Evolutionary conservation across 1,140 invertebrate species (phyloP).

Genomic region (Pseudomyrmex gracilis): DNA sequence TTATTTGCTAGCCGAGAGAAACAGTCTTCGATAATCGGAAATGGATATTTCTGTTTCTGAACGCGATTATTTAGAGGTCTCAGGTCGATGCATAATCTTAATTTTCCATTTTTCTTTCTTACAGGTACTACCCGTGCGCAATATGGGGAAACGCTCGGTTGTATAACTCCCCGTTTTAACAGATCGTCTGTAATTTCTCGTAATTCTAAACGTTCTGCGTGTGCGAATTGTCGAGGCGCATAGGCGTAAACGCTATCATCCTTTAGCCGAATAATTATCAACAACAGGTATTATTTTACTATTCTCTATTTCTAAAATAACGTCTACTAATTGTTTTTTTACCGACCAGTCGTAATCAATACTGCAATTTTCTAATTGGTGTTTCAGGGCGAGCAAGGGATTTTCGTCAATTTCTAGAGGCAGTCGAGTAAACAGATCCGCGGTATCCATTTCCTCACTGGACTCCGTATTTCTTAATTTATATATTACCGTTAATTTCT

Average conservation of each 20-base stretch:
- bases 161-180: too few species aligned
- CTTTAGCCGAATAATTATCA: neutral
- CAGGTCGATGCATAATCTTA: neutral
- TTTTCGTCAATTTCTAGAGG: neutral
- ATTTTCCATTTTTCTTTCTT: neutral
- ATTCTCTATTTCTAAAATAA: neutral
- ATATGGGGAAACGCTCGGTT: too few species aligned
- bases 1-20: neutral
- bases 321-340: neutral
- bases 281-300: neutral
- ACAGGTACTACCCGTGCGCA: neutral
- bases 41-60: neutral
- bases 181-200: too few species aligned
- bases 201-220: too few species aligned
- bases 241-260: neutral
- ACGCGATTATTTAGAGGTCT: neutral
- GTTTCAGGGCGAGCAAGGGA: neutral
- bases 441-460: too few species aligned
- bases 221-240: too few species aligned
- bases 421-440: too few species aligned
- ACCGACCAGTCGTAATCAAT: neutral
- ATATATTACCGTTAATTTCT: too few species aligned
- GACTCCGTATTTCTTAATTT: too few species aligned
- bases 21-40: conserved; percentile 20
- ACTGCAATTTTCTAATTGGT: neutral